These are phyloP conservation scores for Rhyzopertha dominica DNA, from an alignment of 1,140 invertebrate species.

Conservation along the genomic window DNA sequence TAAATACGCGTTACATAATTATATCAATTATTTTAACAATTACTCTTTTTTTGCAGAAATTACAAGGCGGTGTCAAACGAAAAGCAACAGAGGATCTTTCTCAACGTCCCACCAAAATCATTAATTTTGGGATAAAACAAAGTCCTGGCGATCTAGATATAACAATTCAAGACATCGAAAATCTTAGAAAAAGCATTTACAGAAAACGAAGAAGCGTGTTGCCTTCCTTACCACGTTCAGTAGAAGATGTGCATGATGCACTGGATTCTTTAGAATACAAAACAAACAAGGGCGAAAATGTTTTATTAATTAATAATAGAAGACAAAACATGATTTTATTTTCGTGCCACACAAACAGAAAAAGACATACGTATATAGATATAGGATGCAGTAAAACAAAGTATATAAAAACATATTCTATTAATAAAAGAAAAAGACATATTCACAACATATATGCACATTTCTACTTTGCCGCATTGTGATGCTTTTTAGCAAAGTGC, in stretches of 20 bases:
- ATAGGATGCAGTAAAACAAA: too few relatives aligned
- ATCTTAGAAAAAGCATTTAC: conserved; percentile 6
- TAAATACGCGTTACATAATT: too few relatives aligned
- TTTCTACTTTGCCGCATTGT: too few relatives aligned
- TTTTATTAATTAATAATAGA: conserved; percentile 3
- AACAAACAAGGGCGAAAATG: conserved; percentile 3
- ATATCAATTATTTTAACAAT: too few relatives aligned
- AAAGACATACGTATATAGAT: too few relatives aligned
- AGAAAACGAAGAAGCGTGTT: conserved; percentile 3
- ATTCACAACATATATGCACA: too few relatives aligned
- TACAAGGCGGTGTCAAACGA: conserved; percentile 2
- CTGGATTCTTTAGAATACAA: background rate
- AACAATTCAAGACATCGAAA: conserved; percentile 1
- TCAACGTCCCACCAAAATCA: conserved; percentile 3
- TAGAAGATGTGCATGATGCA: conserved; percentile 8
- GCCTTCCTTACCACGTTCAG: conserved; percentile 3
- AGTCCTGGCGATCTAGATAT: background rate
- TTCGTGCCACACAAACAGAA: conserved; percentile 6
- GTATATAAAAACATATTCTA: too few relatives aligned
- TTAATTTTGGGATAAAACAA: background rate
- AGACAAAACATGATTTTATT: conserved; percentile 4
- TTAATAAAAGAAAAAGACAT: too few relatives aligned
- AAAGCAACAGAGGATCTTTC: conserved; percentile 4
- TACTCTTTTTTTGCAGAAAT: conserved; percentile 6
- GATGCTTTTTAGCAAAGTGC: too few relatives aligned